Evolutionary conservation across 2,888 invertebrate genomes (phyloP), one percentile per base, ranked within the genome.

Genomic region (Ephialtes manifestator): DNA sequence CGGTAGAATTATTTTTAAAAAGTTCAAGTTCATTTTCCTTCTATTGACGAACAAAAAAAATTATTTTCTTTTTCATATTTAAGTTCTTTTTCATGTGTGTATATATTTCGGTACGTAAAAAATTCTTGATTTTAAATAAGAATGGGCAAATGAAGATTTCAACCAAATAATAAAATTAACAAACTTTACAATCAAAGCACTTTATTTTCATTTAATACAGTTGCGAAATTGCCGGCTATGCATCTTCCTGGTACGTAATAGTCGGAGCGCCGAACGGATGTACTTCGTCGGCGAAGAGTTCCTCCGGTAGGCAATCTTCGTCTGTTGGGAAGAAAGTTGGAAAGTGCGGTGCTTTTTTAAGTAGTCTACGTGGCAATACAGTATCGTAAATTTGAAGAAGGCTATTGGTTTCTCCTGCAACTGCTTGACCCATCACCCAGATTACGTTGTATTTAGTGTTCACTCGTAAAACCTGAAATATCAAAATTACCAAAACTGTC

Each of bases 381-480:
- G 98, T 97, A 93, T 99, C 99, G 91, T 96, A 97, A 84, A 99
- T 95, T 89, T 97, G 97, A 76, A 97, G 96, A 90, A 97, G 95
- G 0, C 96, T 96, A 91, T 98, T 98, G 0, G 96, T 97, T 91
- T 96, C 96, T 1, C 99, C 99, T 3, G 99, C 97, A 85, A 98
- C 95, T 28, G 96, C 96, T 20, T 96, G 96, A 13, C 99, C 99
- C 88, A 96, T 95, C 11, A 99, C 97, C 96, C 97, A 99, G 84
- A 99, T 95, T 0, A 99, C 97, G 94, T 99, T 99, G 93, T 98
- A 96, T 93, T 98, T 97, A n/a, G 97, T 98, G 92, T 99, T 99
- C 51, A 99, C 98, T 85, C 99, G 96, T 94, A 97, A 96, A 89
- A 99, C 97, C 96, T 98, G 96, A 2, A 48, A 70, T 58, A 55